Percentiles rank a stretch among this genome's conserved stretches.
Conservation (phyloP, 2,113 vertebrate genomes). For the Morone chrysops region DNA sequence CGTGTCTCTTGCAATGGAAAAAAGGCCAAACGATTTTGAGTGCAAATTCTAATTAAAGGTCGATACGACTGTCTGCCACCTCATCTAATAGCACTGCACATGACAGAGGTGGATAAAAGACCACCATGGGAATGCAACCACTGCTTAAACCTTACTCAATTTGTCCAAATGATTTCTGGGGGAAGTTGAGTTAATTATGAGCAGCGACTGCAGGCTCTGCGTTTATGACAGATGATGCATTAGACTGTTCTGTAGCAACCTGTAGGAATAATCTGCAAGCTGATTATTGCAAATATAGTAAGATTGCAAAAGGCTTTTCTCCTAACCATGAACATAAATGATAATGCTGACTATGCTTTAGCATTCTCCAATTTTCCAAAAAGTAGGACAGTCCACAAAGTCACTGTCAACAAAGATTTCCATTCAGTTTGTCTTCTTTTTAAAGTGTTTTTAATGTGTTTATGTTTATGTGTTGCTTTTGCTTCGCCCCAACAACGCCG, state of each 20-base stretch:
- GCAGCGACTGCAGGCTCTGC: slow-evolving; percentile 7
- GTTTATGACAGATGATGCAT: slow-evolving; percentile 31
- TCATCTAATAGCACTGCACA: slow-evolving; percentile 35
- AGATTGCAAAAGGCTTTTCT: not conserved
- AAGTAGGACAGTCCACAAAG: not conserved
- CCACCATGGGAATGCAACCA: slow-evolving; percentile 1
- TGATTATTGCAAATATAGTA: not conserved
- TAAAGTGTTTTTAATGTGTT: slow-evolving; percentile 2
- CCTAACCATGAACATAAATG: not conserved
- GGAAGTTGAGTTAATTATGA: slow-evolving; percentile 13
- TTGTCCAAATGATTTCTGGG: slow-evolving; percentile 6
- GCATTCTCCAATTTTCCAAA: not conserved
- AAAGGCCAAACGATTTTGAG: slow-evolving; percentile 31
- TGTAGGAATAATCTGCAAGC: slow-evolving; percentile 32
- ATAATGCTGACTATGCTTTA: not conserved
- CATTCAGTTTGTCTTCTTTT: not conserved
- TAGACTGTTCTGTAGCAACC: slow-evolving; percentile 27
- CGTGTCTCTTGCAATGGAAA: slow-evolving; percentile 8
- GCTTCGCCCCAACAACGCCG: not conserved
- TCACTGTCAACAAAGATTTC: not conserved
- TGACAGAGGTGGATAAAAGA: slow-evolving; percentile 53
- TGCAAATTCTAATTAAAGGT: slow-evolving; percentile 50
- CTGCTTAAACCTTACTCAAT: slow-evolving; percentile 11
- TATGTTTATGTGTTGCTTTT: slow-evolving; percentile 7
- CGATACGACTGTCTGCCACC: slow-evolving; percentile 33